These are phyloP conservation scores for Botia kubotai DNA, from an alignment of 2,797 vertebrate species.

Conservation along the genomic window DNA sequence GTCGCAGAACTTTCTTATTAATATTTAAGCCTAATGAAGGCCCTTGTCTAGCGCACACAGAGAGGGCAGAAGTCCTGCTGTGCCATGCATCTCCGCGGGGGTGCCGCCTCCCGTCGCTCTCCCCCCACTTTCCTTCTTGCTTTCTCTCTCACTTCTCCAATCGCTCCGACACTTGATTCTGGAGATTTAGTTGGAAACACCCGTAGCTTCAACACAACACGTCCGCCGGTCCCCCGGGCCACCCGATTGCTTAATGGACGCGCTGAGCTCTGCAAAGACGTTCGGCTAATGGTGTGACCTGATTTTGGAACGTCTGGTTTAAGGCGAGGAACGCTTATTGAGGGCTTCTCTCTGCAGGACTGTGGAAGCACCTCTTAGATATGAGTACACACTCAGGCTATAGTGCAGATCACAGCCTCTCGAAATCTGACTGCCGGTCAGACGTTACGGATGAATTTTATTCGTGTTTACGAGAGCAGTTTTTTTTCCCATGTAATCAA, in stretches of 20 bases:
- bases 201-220: constrained; percentile 8
- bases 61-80: constrained; percentile 34
- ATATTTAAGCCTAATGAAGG: constrained; percentile 75
- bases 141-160: constrained; percentile 12
- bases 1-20: constrained; percentile 71
- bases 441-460: neutral
- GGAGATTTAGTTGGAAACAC: constrained; percentile 16
- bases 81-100: constrained; percentile 29
- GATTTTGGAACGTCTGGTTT: constrained; percentile 9
- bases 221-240: neutral
- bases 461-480: neutral
- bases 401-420: neutral
- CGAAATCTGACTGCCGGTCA: neutral
- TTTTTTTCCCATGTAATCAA: neutral
- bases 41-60: constrained; percentile 53
- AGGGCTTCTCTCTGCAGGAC: constrained; percentile 18
- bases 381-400: neutral
- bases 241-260: constrained; percentile 23
- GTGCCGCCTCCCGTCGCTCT: neutral
- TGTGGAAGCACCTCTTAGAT: neutral
- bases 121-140: constrained; percentile 17
- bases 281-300: constrained; percentile 31
- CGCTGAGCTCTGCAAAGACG: constrained; percentile 10
- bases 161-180: constrained; percentile 6
- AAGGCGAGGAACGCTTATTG: neutral